Base-by-base conservation (phyloP, 2,888 invertebrate genomes). In the Harpalus rufipes region DNA sequence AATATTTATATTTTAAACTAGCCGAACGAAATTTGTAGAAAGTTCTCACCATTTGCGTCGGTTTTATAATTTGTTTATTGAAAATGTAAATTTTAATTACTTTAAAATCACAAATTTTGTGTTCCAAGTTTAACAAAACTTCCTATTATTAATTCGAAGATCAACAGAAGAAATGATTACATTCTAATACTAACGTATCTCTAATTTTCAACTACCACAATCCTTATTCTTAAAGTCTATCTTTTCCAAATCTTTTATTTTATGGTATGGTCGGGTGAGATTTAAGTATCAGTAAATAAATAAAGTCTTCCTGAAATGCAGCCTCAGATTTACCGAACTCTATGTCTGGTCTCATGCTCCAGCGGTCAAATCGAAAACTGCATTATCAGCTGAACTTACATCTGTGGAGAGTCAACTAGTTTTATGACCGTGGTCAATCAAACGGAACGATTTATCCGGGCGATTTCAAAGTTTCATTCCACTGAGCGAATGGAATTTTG, bases 311-410 rank as follows among this genome's bases (percentile, higher is more conserved):
- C 44, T 51, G 10, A 51, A 51, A 51, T 51, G 44, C 44, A 51
- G 0, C 44, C 10, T 5, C 44, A 51, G 44, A 51, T 51, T 51
- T 12, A 51, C 44, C 10, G 44, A 32, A 51, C 10, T 51, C 44
- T 51, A 0, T 51, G 44, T 44, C 21, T 32, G 32, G 21, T 18
- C 10, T 74, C 44, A 78, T 32, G 58, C 63, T 81, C 16, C 44
- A 18, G 16, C 72, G 72, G 81, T 25, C 81, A 81, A 68, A 81
- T 32, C 68, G 81, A 39, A 81, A 63, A 84, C 78, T 84, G 84
- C 84, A 78, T 65, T 78, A 84, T 84, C 84, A 84, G 84, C 84
- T 84, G 63, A 84, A 84, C 44, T 6, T 51, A 84, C 84, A 84
- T 78, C 78, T 84, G 84, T 76, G 51, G 41, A 32, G 25, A 51